These are phyloP conservation scores for Oreocharis arfaki DNA, from an alignment of 2,113 vertebrate genomes.

Conservation along the genomic window DNA sequence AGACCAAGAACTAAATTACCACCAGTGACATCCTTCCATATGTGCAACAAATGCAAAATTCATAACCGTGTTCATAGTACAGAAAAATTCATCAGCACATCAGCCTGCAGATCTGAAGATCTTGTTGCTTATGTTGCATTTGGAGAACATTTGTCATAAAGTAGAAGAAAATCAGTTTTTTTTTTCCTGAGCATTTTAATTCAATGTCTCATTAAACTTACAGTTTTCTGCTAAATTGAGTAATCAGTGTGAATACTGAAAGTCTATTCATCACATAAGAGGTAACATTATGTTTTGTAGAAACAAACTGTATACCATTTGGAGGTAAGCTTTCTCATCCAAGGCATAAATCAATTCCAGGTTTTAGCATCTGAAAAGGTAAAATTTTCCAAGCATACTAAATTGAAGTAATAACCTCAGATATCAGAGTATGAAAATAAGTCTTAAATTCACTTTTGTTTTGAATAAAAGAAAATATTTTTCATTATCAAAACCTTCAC, in stretches of 20 bases:
- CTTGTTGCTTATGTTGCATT: background rate
- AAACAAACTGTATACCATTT: background rate
- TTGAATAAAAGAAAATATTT: background rate
- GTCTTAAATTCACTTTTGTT: background rate
- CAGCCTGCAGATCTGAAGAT: background rate
- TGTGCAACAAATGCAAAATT: background rate
- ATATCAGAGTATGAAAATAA: background rate
- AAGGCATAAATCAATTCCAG: background rate
- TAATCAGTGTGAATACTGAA: constrained; percentile 24
- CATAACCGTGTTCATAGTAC: background rate
- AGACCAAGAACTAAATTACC: background rate
- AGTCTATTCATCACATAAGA: constrained; percentile 32
- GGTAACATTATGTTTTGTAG: background rate
- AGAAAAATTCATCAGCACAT: background rate
- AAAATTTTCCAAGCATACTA: background rate
- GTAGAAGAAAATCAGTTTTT: background rate
- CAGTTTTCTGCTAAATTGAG: constrained; percentile 26
- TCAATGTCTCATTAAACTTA: constrained; percentile 48
- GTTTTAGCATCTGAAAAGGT: background rate
- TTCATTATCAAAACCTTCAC: background rate
- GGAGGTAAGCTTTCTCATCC: background rate
- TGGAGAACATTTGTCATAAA: background rate
- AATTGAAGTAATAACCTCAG: background rate
- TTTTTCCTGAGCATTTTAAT: background rate
- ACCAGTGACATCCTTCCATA: background rate